Percentiles rank a stretch among this genome's conserved stretches.
Conservation (phyloP, 2,888 invertebrate genomes). For the Drymonia ruficornis region DNA sequence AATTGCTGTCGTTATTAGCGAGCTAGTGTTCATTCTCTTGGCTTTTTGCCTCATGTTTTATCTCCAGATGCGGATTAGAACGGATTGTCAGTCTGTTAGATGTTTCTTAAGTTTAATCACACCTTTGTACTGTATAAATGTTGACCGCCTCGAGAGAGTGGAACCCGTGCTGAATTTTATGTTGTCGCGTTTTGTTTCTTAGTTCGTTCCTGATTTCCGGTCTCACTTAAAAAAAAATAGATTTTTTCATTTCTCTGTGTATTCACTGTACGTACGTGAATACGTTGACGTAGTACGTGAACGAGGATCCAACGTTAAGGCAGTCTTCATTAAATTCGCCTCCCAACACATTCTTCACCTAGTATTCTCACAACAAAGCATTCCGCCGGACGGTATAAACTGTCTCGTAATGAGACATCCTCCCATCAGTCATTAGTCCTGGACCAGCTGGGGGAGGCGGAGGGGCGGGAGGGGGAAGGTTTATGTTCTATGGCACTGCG, state of each 20-base stretch:
- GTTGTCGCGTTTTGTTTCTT: too few relatives aligned
- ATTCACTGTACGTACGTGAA: too few relatives aligned
- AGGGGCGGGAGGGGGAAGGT: not conserved
- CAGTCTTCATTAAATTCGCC: not conserved
- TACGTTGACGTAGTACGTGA: too few relatives aligned
- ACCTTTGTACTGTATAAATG: too few relatives aligned
- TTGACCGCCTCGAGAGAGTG: too few relatives aligned
- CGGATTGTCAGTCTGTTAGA: too few relatives aligned
- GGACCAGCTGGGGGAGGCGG: not conserved
- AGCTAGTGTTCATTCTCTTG: not conserved
- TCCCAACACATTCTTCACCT: slow-evolving; percentile 22
- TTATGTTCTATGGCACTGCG: slow-evolving; percentile 3
- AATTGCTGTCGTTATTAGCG: slow-evolving; percentile 11
- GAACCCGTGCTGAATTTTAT: too few relatives aligned
- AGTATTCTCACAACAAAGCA: slow-evolving; percentile 21
- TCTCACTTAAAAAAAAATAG: too few relatives aligned
- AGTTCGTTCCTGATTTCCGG: too few relatives aligned
- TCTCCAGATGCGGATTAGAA: not conserved
- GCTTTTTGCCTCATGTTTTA: not conserved
- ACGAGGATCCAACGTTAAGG: too few relatives aligned
- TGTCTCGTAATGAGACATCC: slow-evolving; percentile 41
- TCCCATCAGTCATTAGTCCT: slow-evolving; percentile 37
- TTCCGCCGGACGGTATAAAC: slow-evolving; percentile 21
- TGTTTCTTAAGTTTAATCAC: too few relatives aligned
- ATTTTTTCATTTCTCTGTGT: too few relatives aligned